Base-by-base conservation (phyloP, 2,797 vertebrate species). In the Rachycentron canadum region DNA sequence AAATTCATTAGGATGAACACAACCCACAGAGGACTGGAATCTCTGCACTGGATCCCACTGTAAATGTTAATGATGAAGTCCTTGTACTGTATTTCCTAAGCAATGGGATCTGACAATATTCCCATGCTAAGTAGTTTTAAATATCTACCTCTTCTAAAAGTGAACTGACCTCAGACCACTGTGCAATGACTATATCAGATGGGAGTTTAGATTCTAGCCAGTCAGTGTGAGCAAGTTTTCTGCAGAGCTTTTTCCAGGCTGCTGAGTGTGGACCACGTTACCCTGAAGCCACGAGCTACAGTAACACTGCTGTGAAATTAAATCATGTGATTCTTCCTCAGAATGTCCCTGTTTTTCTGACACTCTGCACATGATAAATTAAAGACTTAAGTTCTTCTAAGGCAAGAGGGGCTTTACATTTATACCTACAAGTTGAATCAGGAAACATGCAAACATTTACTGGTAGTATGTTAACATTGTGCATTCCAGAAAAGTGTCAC, bases 311-410 rank as follows among this genome's bases (percentile, higher is more conserved):
- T 70, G 75, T 81, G 69, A 83, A 80, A 30, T 75, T 1, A 62
- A 82, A 78, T 77, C 84, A 86, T 82, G 79, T 83, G 86, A 85
- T 72, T 64, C 7, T 12, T 2, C 41, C 83, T 79, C 32, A 81
- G n/a, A 87, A 85, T 77, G 74, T 77, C 61, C 73, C 60, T 11
- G 43, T 41, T 66, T 76, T 73, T 38, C 45, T 77, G 25, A 63
- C 38, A 62, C 14, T 30, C 16, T 59, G 38, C 45, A 25, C 59
- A 67, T 38, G 45, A 62, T 41, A 55, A 34, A 64, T 61, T 10
- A 71, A 76, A 81, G 36, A 23, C 32, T 64, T 32, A 14, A 34
- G 53, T 26, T 26, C 7, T 25, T 53, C 13, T 56, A 9, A n/a
- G 25, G n/a, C 30, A 16, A 21, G 4, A 3, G 30, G 2, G 36